These are phyloP conservation scores for Silurus aristotelis DNA, from an alignment of 2,797 vertebrate species.

Conservation along the genomic window DNA sequence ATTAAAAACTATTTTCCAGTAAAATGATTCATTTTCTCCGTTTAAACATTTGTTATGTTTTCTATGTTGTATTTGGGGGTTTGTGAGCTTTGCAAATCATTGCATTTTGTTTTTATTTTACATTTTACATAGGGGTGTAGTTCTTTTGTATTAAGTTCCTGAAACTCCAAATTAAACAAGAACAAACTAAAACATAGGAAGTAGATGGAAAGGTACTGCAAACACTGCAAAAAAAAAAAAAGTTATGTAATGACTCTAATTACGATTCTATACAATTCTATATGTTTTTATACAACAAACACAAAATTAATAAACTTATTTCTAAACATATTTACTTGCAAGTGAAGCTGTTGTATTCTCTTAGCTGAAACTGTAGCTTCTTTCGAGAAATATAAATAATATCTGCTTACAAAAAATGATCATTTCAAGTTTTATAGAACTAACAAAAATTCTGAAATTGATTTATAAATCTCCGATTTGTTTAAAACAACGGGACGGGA, in stretches of 20 bases:
- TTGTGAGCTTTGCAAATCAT: no score
- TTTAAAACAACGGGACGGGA: not conserved
- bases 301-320: not conserved
- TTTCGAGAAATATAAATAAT: not conserved
- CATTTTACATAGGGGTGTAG: not conserved
- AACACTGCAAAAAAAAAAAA: not conserved
- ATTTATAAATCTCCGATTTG: not conserved
- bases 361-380: not conserved
- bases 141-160: not conserved
- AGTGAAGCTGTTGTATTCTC: not conserved
- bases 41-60: no score
- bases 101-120: no score
- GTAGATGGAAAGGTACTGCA: not conserved
- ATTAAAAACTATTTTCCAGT: no score
- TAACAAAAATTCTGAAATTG: not conserved
- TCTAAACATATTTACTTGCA: not conserved
- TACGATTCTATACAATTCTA: not conserved
- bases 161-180: not conserved
- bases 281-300: not conserved
- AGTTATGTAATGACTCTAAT: not conserved
- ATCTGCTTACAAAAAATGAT: not conserved
- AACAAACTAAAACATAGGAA: not conserved
- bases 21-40: no score
- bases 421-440: not conserved
- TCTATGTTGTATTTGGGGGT: no score